Conservation (phyloP, 2,797 vertebrate genomes). For the Dendrocincla fuliginosa region DNA sequence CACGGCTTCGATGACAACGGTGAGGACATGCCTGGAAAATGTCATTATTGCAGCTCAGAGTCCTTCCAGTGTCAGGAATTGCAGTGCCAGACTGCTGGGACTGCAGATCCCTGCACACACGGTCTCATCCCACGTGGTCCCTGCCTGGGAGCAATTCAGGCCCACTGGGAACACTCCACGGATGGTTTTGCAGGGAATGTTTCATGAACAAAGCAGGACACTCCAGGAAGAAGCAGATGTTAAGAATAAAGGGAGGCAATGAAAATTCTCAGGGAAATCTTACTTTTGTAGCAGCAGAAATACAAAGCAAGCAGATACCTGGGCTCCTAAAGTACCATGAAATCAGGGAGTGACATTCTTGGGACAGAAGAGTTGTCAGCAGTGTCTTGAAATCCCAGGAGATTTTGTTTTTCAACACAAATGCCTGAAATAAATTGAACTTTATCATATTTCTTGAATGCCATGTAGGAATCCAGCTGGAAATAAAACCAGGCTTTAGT, state of each 20-base stretch:
- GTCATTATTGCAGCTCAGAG: not conserved
- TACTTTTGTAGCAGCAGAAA: not conserved
- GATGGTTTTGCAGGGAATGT: not conserved
- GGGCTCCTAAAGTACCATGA: not conserved
- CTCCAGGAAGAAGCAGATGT: not conserved
- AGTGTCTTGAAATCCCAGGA: not conserved
- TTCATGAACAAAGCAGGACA: not conserved
- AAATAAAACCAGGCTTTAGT: not conserved
- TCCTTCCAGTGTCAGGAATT: rapidly evolving
- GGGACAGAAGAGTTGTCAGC: not conserved
- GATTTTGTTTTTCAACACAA: not conserved
- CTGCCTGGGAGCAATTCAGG: not conserved
- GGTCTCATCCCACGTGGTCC: not conserved
- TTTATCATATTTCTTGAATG: not conserved
- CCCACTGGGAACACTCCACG: not conserved
- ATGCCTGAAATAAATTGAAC: not conserved
- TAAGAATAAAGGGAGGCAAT: not conserved
- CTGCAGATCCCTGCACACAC: not conserved
- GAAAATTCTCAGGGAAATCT: not conserved
- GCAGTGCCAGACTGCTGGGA: not conserved
- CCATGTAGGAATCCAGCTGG: not conserved
- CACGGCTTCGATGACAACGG: conserved; percentile 96
- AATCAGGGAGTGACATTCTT: not conserved
- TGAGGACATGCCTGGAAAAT: conserved; percentile 30
- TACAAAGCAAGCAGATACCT: not conserved